A percentile compares a stretch with the other conserved stretches of the same genome.
Evolutionary conservation across 2,797 vertebrate genomes (phyloP).

Genomic region (Argya squamiceps): DNA sequence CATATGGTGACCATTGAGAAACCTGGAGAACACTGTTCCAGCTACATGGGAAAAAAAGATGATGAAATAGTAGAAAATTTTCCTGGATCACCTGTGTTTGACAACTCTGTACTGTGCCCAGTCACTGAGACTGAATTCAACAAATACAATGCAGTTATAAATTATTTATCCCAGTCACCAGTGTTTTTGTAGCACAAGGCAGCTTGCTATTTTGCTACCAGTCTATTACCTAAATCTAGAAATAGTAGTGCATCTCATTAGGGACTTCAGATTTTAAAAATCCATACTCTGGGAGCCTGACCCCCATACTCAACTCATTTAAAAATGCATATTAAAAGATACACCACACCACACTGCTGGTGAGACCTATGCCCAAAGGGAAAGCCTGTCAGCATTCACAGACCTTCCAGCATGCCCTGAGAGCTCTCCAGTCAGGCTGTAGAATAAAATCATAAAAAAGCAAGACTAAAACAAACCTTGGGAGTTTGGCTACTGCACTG

Average conservation of each 20-base stretch:
- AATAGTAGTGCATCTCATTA: neutral
- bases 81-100: neutral
- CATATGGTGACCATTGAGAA: fast-evolving
- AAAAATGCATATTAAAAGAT: neutral
- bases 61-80: neutral
- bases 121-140: neutral
- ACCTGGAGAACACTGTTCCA: neutral
- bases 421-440: neutral
- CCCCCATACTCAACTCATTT: neutral
- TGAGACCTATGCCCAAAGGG: neutral
- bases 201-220: neutral
- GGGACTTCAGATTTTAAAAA: neutral
- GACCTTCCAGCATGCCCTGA: neutral
- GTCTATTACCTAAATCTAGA: neutral
- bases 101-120: fast-evolving
- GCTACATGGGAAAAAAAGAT: neutral
- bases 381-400: neutral
- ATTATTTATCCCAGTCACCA: neutral
- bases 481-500: neutral
- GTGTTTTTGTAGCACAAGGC: neutral
- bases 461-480: neutral
- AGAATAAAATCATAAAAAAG: neutral
- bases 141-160: neutral
- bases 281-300: neutral
- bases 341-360: neutral